Conservation (phyloP, 1,140 invertebrate genomes). For the Agrilus planipennis region DNA sequence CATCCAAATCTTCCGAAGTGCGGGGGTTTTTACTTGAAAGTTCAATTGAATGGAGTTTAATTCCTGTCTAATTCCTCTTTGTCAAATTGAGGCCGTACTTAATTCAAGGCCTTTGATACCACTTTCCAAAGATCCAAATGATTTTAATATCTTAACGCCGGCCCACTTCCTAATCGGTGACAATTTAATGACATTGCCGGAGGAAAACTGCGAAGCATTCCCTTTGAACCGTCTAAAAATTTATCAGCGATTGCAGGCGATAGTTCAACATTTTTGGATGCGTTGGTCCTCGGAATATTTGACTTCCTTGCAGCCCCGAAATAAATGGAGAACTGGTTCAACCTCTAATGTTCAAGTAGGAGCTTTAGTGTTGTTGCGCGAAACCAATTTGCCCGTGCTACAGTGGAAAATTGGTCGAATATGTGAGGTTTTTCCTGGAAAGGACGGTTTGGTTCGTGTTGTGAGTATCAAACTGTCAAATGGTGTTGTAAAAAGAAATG, state of each 20-base stretch:
- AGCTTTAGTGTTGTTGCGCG: conserved; percentile 17
- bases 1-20: background rate
- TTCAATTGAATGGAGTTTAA: conserved; percentile 20
- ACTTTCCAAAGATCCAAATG: conserved; percentile 14
- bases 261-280: conserved; percentile 19
- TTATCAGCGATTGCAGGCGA: conserved; percentile 11
- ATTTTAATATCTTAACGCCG: conserved; percentile 14
- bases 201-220: conserved; percentile 7
- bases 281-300: background rate
- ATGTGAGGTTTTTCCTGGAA: conserved; percentile 24
- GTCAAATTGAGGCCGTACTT: conserved; percentile 19
- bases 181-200: conserved; percentile 16
- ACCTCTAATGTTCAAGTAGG: background rate
- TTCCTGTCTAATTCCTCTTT: conserved; percentile 20
- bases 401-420: conserved; percentile 26
- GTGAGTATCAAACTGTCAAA: background rate
- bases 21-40: conserved; percentile 1
- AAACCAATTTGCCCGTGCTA: conserved; percentile 16
- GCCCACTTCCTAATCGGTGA: conserved; percentile 32
- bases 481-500: too few species aligned
- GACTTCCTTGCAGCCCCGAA: too few species aligned
- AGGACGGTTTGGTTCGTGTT: conserved; percentile 10
- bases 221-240: conserved; percentile 9
- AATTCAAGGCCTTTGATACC: conserved; percentile 20
- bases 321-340: background rate